Conservation (phyloP, 1,140 invertebrate genomes). For the Riptortus pedestris region DNA sequence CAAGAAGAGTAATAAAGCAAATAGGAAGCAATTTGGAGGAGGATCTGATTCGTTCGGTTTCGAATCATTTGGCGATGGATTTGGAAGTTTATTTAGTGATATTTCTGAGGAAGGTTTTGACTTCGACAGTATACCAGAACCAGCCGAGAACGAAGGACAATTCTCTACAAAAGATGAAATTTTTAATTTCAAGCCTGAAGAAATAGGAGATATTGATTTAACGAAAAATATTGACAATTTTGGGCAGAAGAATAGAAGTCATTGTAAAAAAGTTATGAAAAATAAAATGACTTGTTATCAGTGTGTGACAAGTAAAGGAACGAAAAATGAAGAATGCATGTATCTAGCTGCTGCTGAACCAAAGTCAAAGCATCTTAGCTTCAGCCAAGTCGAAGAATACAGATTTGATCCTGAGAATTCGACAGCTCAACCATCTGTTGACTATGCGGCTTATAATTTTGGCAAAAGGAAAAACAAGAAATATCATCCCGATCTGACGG, state of each 20-base stretch:
- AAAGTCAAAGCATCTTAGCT: constrained; percentile 30
- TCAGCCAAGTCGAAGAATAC: constrained; percentile 31
- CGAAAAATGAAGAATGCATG: constrained; percentile 63
- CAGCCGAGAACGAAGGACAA: not conserved
- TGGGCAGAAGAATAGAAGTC: constrained; percentile 48
- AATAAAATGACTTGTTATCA: constrained; percentile 64
- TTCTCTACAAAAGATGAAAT: not conserved
- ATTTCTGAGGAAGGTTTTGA: not conserved
- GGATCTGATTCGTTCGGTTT: not conserved
- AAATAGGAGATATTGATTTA: constrained; percentile 11
- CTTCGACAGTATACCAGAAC: constrained; percentile 2
- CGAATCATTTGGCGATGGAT: not conserved
- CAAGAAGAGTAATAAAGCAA: not conserved
- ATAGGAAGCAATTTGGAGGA: not conserved
- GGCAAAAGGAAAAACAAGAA: constrained; percentile 23
- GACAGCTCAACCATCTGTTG: not conserved
- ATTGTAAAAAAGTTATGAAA: constrained; percentile 55
- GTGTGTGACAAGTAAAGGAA: constrained; percentile 51
- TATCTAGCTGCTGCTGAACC: constrained; percentile 46
- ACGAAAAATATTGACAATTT: not conserved
- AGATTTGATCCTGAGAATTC: constrained; percentile 11
- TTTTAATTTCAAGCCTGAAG: not conserved
- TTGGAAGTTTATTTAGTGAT: not conserved
- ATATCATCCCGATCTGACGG: constrained; percentile 11
- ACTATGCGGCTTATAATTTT: not conserved